Evolutionary conservation across 2,797 vertebrate genomes (phyloP), one percentile per base, ranked within the genome.

Genomic region (Acridotheres tristis): DNA sequence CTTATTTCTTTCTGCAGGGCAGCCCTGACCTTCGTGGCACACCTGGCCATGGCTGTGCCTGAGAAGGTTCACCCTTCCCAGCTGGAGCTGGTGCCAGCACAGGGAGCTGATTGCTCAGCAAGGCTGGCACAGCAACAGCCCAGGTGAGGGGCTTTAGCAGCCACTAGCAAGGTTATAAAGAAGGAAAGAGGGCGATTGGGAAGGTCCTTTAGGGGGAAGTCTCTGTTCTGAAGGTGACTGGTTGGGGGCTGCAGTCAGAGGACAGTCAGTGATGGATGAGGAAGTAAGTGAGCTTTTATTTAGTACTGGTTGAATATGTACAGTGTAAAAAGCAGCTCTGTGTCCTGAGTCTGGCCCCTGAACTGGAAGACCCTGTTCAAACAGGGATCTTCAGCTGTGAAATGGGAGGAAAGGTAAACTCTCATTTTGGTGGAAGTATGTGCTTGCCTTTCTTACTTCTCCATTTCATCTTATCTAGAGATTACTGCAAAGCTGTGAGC

Each of bases 131-230:
- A 58, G 63, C 65, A 38, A 26, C 77, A 32, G 62, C 38, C 36
- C 38, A 75, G 67, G 22, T 79, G 30, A 59, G 58, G n/a, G 19
- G 12, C 10, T 3, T 27, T 32, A 88, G 43, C 32, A 43, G 77
- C 42, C 34, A 12, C 40, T 40, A 32, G 34, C 23, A 67, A 53
- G 53, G 78, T 51, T 85, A 83, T 48, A 77, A 66, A 57, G 42
- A 45, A 58, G 66, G 32, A 45, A 73, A 16, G 45, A 34, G 9
- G 13, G 8, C 0, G 0, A 0, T 0, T 0, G 1, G 2, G 25
- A 47, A 65, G 47, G 8, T 3, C 0, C 0, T 77, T 7, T 3
- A 22, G 16, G 7, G 32, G 6, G 10, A 51, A 2, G 2, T 50
- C 0, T 59, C 15, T 78, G 36, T 9, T 53, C 20, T 23, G 20